Evolutionary conservation across 2,888 invertebrate species (phyloP).

Genomic region (Palloptera scutellata): DNA sequence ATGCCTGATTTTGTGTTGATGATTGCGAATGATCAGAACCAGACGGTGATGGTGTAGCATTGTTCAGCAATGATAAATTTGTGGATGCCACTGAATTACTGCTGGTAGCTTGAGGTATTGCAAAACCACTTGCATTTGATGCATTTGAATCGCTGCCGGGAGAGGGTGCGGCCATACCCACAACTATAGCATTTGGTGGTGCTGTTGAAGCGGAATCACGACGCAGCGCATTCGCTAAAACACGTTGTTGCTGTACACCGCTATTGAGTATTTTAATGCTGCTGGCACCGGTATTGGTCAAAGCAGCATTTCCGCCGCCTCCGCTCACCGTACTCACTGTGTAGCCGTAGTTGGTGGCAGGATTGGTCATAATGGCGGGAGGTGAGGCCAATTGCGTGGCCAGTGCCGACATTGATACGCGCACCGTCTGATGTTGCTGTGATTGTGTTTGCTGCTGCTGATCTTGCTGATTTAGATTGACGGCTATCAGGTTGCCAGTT

Average conservation of each 20-base stretch:
- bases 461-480: constrained; percentile 48
- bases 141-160: constrained; percentile 64
- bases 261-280: constrained; percentile 54
- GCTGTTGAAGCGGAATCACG: constrained; percentile 59
- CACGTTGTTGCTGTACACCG: constrained; percentile 54
- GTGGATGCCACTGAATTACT: constrained; percentile 31
- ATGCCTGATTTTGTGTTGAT: constrained; percentile 55
- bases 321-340: constrained; percentile 48
- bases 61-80: constrained; percentile 67
- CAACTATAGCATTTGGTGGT: constrained; percentile 60
- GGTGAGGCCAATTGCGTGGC: constrained; percentile 64
- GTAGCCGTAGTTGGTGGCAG: constrained; percentile 56
- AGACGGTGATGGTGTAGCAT: constrained; percentile 60
- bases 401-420: constrained; percentile 65
- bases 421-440: constrained; percentile 54
- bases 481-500: constrained; percentile 61
- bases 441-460: constrained; percentile 44
- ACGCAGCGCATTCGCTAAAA: constrained; percentile 62
- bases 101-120: constrained; percentile 65
- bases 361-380: constrained; percentile 63
- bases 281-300: constrained; percentile 39
- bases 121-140: constrained; percentile 66
- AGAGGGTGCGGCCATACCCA: constrained; percentile 64
- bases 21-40: constrained; percentile 60
- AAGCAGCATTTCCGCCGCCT: constrained; percentile 38